Percentiles rank a stretch among this genome's conserved stretches.
Conservation (phyloP, 2,797 vertebrate genomes). For the Phaenicophaeus curvirostris region DNA sequence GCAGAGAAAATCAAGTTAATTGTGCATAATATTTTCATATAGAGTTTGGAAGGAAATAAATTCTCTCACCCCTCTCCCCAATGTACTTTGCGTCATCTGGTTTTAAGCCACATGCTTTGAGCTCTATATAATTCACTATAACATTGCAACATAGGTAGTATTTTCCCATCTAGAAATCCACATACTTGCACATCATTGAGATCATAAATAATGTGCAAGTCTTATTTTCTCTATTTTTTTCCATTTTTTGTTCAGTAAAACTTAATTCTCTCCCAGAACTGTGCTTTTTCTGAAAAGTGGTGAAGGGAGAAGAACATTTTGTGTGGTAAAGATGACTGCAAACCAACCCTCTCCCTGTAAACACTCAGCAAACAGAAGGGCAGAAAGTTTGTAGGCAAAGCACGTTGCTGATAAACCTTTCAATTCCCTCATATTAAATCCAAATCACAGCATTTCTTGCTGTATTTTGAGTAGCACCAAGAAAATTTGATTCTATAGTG, state of each 20-base stretch:
- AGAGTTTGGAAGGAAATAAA: slow-evolving; percentile 9
- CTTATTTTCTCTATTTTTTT: background rate
- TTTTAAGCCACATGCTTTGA: background rate
- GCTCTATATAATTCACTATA: background rate
- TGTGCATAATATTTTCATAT: slow-evolving; percentile 51
- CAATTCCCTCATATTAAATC: background rate
- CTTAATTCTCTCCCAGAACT: background rate
- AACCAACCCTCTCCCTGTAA: background rate
- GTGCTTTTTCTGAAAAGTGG: background rate
- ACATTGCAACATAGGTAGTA: background rate
- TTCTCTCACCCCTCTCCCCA: slow-evolving; percentile 20
- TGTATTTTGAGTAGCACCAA: fast-evolving
- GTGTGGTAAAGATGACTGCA: background rate
- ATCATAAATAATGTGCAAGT: background rate
- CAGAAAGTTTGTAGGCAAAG: background rate
- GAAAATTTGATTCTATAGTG: background rate
- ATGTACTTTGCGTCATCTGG: background rate
- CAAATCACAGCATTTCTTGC: background rate
- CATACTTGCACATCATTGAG: background rate
- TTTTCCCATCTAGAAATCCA: background rate
- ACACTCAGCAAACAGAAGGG: background rate
- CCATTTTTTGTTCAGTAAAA: background rate
- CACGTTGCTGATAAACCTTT: background rate
- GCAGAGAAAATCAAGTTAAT: slow-evolving; percentile 64
- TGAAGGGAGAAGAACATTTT: background rate